Evolutionary conservation across 1,140 invertebrate species (phyloP), one percentile per base, ranked within the genome.

Genomic region (Sweltsa coloradensis): DNA sequence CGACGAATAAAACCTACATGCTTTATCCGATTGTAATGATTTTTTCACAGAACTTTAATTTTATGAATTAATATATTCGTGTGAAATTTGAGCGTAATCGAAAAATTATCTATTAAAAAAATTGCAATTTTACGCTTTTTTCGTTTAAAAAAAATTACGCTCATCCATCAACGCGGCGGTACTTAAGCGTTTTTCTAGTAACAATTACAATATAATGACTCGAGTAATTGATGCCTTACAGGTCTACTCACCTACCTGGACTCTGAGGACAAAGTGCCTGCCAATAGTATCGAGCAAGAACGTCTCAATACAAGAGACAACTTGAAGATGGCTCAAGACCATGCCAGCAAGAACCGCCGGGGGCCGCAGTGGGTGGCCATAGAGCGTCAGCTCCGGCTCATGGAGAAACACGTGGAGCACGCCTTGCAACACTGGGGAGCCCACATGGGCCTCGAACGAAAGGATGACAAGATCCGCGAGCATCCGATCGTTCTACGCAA

Each of bases 231-330:
- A n/a, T n/a, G n/a, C n/a, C 85, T 86, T 25, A 78, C 81, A 50
- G 95, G 95, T 42, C 72, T 99, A 6, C 67, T 98, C n/a, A 75
- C 77, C 29, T 97, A 85, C 64, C 69, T 99, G 39, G 89, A 97
- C 55, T 92, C 88, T 0, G 71, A 77, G 40, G 94, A 96, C 52
- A 74, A 79, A 47, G 84, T 93, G 0, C 91, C 92, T 0, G 76
- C 81, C 16, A 68, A 71, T 0, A 81, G 76, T 51, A 49, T 77
- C 21, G 79, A 80, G 52, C 68, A 72, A 53, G 77, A 83, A 52
- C 71, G 77, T 49, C 67, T 95, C 4, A 82, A 89, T 58, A 79
- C 84, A 49, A 70, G 96, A 48, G 93, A 98, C 67, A 99, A 97
- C 73, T 71, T 99, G 50, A 89, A 94, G 66, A 78, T 97, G 51